Evolutionary conservation across 2,888 invertebrate species (phyloP), one percentile per base, ranked within the genome.

Genomic region (Bellardia bayeri): DNA sequence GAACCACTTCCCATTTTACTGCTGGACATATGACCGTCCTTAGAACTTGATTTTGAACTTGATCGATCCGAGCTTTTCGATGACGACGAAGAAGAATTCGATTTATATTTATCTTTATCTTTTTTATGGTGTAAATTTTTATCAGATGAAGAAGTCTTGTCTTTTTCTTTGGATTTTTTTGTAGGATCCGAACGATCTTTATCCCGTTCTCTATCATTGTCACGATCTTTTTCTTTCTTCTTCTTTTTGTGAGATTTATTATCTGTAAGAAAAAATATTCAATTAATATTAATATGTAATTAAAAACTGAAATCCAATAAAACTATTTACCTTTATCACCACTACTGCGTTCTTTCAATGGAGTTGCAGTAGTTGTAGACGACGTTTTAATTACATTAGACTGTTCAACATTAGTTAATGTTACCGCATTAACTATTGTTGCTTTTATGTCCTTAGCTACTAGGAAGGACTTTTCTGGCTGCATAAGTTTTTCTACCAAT

Each of bases 241-340:
- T 93, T 94, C 89, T 93, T 93, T 85, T 93, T 93, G 82, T 93
- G 93, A 88, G 91, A 91, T 88, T 91, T 91, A 45, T 91, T 91
- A 45, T 92, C 92, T 84, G 85, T 82, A 89, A 64, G 58, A 58
- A 40, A 54, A 3, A 58, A 82, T 42, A 54, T 23, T 5, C 30
- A 6, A 63, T 16, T 3, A 30, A 13, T 9, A 58, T 58, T 42
- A 11, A n/a, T 54, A n/a, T n/a, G n/a, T n/a, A 42, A 1, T 13
- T 8, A 9, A 56, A 16, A 11, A 3, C 11, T 2, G 8, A 54
- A 16, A 45, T n/a, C n/a, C 9, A 4, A n/a, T 2, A 7, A 33
- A 3, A 13, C 8, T 11, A 58, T 2, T 64, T 72, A 85, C 85
- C 88, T 88, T 85, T 89, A 42, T 88, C 89, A 49, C 66, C 85